These are phyloP conservation scores for Perizoma affinitatum DNA, from an alignment of 2,888 invertebrate genomes.

Conservation along the genomic window DNA sequence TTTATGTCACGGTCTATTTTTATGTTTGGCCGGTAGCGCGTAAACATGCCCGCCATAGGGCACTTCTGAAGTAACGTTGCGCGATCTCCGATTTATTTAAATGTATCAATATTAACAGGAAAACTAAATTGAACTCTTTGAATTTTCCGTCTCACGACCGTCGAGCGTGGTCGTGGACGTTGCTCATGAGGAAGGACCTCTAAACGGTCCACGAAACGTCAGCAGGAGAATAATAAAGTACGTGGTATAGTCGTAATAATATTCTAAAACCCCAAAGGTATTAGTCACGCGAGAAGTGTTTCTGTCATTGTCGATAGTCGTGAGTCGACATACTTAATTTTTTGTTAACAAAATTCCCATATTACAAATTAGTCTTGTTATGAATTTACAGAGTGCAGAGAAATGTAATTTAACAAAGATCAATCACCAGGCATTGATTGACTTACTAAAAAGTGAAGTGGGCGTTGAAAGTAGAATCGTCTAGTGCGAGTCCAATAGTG, in stretches of 20 bases:
- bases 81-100: slow-evolving; percentile 46
- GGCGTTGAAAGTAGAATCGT: slow-evolving; percentile 23
- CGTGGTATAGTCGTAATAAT: too few species aligned
- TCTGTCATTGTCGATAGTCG: slow-evolving; percentile 32
- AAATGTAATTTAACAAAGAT: slow-evolving; percentile 16
- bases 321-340: not conserved
- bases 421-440: slow-evolving; percentile 28
- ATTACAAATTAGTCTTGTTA: slow-evolving; percentile 1
- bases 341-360: not conserved
- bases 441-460: slow-evolving; percentile 24
- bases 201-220: too few species aligned
- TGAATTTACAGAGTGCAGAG: slow-evolving; percentile 2
- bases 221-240: too few species aligned
- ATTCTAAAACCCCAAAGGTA: not conserved
- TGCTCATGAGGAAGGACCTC: too few species aligned
- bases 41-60: slow-evolving; percentile 67
- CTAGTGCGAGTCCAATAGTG: slow-evolving; percentile 18
- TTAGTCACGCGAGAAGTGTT: slow-evolving; percentile 27
- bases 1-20: slow-evolving; percentile 80
- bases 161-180: too few species aligned
- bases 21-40: slow-evolving; percentile 60
- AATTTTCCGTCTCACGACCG: too few species aligned
- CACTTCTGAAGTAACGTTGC: slow-evolving; percentile 45
- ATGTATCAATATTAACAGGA: slow-evolving; percentile 44
- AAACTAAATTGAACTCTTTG: slow-evolving; percentile 42